These are phyloP conservation scores for Teleopsis dalmanni DNA, from an alignment of 1,140 invertebrate genomes.

Conservation along the genomic window DNA sequence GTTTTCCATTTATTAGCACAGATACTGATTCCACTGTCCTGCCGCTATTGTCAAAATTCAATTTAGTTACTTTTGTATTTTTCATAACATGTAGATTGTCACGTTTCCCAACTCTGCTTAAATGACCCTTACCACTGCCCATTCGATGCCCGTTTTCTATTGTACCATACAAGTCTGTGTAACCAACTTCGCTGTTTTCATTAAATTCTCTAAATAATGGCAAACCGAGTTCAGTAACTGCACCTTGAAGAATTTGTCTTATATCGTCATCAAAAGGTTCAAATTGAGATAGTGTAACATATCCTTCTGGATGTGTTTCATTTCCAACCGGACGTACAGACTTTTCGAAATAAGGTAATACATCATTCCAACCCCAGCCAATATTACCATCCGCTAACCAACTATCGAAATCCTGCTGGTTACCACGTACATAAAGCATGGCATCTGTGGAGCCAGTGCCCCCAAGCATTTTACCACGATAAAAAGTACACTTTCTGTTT, in stretches of 20 bases:
- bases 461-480: conserved; percentile 63
- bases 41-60: conserved; percentile 59
- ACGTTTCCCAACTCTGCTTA: conserved; percentile 45
- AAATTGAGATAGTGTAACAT: conserved; percentile 6
- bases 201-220: conserved; percentile 49
- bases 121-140: conserved; percentile 45
- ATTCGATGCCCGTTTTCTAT: conserved; percentile 49
- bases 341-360: conserved; percentile 29
- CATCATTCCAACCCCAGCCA: conserved; percentile 31
- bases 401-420: conserved; percentile 44
- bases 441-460: conserved; percentile 73
- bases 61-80: conserved; percentile 62
- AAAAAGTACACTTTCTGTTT: conserved; percentile 47
- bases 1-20: conserved; percentile 53
- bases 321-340: conserved; percentile 11
- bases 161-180: conserved; percentile 48
- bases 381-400: conserved; percentile 53
- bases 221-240: conserved; percentile 34
- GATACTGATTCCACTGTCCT: conserved; percentile 63
- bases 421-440: conserved; percentile 50
- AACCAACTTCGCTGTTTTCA: conserved; percentile 42
- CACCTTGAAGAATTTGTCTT: conserved; percentile 4
- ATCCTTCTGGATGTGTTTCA: conserved; percentile 7
- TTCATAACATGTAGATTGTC: conserved; percentile 63
- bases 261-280: conserved; percentile 4